phyloP scores from a whole-genome alignment of 2,113 vertebrate genomes.

The Potamarius usumacintae region DNA sequence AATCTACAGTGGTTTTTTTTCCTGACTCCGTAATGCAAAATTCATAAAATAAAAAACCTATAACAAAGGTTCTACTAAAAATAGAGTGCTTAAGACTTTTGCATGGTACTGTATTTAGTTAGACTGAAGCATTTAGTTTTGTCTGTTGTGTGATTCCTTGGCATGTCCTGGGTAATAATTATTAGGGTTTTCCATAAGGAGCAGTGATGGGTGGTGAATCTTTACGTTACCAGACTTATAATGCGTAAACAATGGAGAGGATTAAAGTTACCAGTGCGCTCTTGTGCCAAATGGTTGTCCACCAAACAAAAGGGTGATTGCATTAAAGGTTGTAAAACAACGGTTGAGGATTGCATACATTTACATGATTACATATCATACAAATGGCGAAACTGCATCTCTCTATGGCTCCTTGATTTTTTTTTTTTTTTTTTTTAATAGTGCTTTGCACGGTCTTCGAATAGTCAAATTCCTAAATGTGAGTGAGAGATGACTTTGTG shows the following conservation, averaged over 20 bases:
- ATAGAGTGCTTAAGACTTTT: too few relatives aligned
- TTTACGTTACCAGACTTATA: not conserved
- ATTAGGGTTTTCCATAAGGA: not conserved
- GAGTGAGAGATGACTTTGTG: not conserved
- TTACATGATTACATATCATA: not conserved
- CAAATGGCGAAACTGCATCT: not conserved
- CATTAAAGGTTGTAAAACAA: not conserved
- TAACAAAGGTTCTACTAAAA: too few relatives aligned
- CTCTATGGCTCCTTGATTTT: not conserved
- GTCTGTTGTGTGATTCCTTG: not conserved
- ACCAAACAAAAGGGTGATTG: not conserved
- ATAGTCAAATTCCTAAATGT: not conserved
- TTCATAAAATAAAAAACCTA: too few relatives aligned
- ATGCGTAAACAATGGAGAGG: constrained; percentile 24
- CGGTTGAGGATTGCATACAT: not conserved
- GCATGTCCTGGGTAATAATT: not conserved
- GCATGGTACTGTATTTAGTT: not conserved
- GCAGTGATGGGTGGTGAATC: not conserved
- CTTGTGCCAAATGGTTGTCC: not conserved
- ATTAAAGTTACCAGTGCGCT: not conserved
- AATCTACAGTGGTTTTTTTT: too few relatives aligned
- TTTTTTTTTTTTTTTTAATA: too few relatives aligned
- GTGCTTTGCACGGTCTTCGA: not conserved
- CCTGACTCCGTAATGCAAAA: too few relatives aligned
- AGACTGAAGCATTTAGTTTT: not conserved